Evolutionary conservation across 2,113 vertebrate species (phyloP).

Genomic region (Phainopepla nitens): DNA sequence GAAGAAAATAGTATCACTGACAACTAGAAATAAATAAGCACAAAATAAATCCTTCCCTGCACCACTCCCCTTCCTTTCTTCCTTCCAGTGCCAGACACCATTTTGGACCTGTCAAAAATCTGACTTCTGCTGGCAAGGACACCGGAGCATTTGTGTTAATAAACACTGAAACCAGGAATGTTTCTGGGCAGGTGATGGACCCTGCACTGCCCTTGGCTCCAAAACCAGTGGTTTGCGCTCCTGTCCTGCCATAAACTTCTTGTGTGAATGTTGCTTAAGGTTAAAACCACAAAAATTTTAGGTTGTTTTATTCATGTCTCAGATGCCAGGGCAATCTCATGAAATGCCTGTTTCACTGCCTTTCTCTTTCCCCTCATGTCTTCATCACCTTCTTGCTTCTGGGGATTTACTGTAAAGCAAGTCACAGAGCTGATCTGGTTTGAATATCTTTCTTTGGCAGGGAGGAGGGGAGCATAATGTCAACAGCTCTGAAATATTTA

Average conservation of each 20-base stretch:
- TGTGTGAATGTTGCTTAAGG: neutral
- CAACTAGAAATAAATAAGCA: neutral
- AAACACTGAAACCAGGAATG: neutral
- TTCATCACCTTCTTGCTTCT: neutral
- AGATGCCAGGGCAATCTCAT: neutral
- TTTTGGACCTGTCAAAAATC: neutral
- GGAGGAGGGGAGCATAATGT: neutral
- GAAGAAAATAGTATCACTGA: neutral
- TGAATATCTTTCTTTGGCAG: neutral
- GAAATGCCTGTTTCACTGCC: neutral
- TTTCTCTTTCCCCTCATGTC: neutral
- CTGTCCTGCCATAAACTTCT: neutral
- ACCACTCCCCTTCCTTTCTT: neutral
- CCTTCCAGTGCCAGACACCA: neutral
- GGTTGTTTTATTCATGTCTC: neutral
- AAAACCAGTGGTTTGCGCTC: neutral
- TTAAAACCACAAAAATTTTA: neutral
- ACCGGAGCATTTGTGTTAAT: neutral
- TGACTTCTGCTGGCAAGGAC: neutral
- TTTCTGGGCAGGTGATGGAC: neutral
- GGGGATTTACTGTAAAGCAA: neutral
- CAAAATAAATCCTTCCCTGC: neutral
- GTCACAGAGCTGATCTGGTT: neutral
- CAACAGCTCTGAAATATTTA: neutral
- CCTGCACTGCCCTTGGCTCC: fast-evolving